Conservation (phyloP, 2,113 vertebrate species). For the Circaetus cinerascens region DNA sequence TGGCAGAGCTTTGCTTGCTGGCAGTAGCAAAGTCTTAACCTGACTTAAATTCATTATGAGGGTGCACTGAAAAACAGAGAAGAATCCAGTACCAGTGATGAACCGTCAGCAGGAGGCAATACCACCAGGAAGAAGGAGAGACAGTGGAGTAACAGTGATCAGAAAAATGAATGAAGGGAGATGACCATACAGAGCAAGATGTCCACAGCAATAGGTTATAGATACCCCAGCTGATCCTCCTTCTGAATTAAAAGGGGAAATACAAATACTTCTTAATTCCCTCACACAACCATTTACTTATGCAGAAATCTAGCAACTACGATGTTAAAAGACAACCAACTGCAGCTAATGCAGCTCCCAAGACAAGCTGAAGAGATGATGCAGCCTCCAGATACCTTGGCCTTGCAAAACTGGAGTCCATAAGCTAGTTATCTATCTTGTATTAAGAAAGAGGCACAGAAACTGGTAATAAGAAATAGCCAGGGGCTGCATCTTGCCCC, state of each 20-base stretch:
- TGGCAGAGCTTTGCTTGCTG: not conserved
- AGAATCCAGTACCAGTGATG: not conserved
- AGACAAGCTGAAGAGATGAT: not conserved
- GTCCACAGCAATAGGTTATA: not conserved
- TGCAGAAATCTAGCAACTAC: not conserved
- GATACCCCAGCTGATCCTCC: not conserved
- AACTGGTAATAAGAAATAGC: not conserved
- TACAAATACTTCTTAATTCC: not conserved
- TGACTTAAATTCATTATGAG: not conserved
- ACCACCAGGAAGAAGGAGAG: not conserved
- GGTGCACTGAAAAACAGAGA: not conserved
- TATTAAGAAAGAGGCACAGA: not conserved
- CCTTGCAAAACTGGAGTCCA: not conserved
- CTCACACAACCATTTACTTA: not conserved
- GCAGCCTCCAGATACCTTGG: not conserved
- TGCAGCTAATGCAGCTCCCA: not conserved
- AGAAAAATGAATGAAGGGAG: not conserved
- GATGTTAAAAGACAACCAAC: not conserved
- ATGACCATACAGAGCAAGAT: not conserved
- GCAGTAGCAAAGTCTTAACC: not conserved
- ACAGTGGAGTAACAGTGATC: not conserved
- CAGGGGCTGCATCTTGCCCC: fast-evolving
- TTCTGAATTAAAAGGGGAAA: not conserved
- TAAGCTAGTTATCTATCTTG: not conserved
- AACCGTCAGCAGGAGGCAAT: not conserved